Percentiles rank a stretch among this genome's conserved stretches.
Conservation (phyloP, 1,140 invertebrate genomes). For the Idris sp. region DNA sequence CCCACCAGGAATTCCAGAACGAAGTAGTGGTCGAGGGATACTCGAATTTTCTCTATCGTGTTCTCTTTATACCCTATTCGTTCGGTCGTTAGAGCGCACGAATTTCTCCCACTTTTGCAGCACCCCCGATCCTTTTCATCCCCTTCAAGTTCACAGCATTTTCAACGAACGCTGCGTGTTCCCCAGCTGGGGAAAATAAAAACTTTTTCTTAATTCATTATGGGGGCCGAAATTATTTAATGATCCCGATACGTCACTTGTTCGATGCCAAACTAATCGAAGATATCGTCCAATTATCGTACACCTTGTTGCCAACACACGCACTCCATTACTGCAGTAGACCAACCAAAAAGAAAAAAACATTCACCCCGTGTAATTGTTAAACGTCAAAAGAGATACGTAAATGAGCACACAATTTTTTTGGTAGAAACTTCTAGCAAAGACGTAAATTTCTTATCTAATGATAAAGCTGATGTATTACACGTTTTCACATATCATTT, state of each 20-base stretch:
- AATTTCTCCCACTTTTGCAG: conserved; percentile 63
- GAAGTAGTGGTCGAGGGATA: conserved; percentile 65
- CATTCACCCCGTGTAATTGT: conserved; percentile 23
- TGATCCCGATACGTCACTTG: conserved; percentile 44
- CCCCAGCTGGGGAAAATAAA: conserved; percentile 49
- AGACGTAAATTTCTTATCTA: conserved; percentile 10
- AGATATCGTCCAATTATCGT: conserved; percentile 48
- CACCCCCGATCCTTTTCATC: conserved; percentile 47
- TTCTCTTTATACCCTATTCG: conserved; percentile 77
- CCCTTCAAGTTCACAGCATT: conserved; percentile 60
- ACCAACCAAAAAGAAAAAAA: conserved; percentile 13
- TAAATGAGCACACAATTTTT: conserved; percentile 22
- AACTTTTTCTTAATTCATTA: conserved; percentile 58
- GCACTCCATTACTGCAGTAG: conserved; percentile 4
- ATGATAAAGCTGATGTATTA: conserved; percentile 16
- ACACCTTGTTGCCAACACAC: conserved; percentile 35
- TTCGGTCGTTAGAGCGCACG: conserved; percentile 67
- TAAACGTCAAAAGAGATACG: conserved; percentile 17
- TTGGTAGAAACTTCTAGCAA: too few species aligned
- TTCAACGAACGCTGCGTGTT: conserved; percentile 37
- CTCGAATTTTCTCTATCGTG: conserved; percentile 76
- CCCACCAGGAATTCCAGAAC: conserved; percentile 68
- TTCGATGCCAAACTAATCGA: conserved; percentile 32
- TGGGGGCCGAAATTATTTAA: conserved; percentile 51
- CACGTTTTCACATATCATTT: neutral